Evolutionary conservation across 2,113 vertebrate genomes (phyloP).

Genomic region (Recurvirostra avosetta): DNA sequence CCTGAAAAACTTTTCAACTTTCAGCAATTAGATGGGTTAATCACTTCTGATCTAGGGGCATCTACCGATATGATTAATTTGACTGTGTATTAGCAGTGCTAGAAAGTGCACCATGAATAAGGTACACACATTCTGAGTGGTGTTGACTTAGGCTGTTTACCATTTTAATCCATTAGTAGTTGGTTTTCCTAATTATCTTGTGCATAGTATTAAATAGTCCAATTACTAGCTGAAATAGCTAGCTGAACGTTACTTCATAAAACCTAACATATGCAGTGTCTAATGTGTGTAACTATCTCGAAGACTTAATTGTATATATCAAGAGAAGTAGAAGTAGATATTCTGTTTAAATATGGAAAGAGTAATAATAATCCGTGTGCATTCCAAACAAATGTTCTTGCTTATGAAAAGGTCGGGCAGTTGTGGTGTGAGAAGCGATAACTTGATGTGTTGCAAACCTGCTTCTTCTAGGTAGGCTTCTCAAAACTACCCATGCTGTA

Average conservation of each 20-base stretch:
- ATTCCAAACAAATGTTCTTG: background rate
- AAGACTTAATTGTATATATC: background rate
- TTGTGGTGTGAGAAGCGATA: background rate
- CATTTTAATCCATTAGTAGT: conserved; percentile 25
- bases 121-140: background rate
- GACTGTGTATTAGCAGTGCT: background rate
- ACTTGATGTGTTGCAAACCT: background rate
- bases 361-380: background rate
- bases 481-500: background rate
- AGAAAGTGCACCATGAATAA: background rate
- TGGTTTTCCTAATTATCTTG: conserved; percentile 57
- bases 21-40: conserved; percentile 22
- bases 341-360: background rate
- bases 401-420: background rate
- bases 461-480: background rate
- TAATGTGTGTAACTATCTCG: background rate
- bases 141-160: conserved; percentile 49
- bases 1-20: conserved; percentile 17
- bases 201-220: conserved; percentile 34
- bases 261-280: background rate
- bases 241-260: conserved; percentile 28
- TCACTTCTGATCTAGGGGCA: background rate
- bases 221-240: conserved; percentile 36
- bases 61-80: conserved; percentile 23
- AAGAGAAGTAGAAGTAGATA: conserved; percentile 6